phyloP scores from a whole-genome alignment of 2,113 vertebrate species.

The Ceyx melanurus region DNA sequence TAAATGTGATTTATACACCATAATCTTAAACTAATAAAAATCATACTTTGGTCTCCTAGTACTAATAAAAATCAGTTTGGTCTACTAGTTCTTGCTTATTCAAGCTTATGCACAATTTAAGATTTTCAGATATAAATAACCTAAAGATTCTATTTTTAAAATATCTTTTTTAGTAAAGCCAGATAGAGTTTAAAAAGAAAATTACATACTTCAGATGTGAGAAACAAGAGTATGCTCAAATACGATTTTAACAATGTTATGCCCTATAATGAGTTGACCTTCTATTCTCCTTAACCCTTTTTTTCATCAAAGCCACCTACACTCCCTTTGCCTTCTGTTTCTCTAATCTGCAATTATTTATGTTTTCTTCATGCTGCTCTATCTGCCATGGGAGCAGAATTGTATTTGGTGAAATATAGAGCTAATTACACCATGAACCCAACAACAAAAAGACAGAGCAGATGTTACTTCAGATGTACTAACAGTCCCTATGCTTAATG shows the following conservation, averaged over 20 bases:
- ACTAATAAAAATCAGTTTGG: not conserved
- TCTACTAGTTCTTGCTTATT: not conserved
- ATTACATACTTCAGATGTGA: slow-evolving; percentile 44
- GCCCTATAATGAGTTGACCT: slow-evolving; percentile 76
- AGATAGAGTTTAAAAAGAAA: slow-evolving; percentile 45
- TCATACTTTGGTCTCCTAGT: not conserved
- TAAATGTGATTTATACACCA: not conserved
- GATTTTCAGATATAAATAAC: slow-evolving; percentile 2
- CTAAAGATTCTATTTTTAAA: not conserved
- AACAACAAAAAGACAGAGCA: slow-evolving; percentile 85
- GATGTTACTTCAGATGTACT: slow-evolving; percentile 84
- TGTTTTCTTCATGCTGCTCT: slow-evolving; percentile 83
- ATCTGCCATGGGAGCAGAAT: slow-evolving; percentile 81
- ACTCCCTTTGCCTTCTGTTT: slow-evolving; percentile 85
- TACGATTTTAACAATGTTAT: slow-evolving; percentile 68
- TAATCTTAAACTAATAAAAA: not conserved
- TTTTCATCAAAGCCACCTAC: slow-evolving; percentile 79
- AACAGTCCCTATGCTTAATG: slow-evolving; percentile 76
- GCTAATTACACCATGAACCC: slow-evolving; percentile 84
- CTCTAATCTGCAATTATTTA: slow-evolving; percentile 88
- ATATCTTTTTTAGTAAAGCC: not conserved
- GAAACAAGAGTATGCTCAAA: slow-evolving; percentile 47
- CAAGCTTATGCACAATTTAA: not conserved
- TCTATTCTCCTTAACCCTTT: slow-evolving; percentile 84
- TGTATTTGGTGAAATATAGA: slow-evolving; percentile 86